A percentile compares a stretch with the other conserved stretches of the same genome.
phyloP scores from a whole-genome alignment of 2,113 vertebrate genomes.

The Callionymus lyra region DNA sequence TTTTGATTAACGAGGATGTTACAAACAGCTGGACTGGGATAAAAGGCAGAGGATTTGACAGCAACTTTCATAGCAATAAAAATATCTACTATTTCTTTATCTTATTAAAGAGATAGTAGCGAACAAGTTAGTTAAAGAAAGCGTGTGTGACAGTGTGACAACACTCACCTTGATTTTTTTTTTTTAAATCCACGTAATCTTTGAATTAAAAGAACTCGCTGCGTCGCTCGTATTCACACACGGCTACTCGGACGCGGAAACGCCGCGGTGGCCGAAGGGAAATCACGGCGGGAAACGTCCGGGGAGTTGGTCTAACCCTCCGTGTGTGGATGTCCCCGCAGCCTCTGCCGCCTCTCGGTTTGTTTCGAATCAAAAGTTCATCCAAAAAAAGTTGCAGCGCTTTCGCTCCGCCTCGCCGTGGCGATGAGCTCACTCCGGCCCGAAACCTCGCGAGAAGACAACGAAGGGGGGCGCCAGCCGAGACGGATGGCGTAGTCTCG shows the following conservation, averaged over 20 bases:
- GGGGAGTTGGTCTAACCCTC: neutral
- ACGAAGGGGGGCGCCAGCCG: no score
- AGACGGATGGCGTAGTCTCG: slow-evolving; percentile 16
- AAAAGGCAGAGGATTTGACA: no score
- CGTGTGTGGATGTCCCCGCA: slow-evolving; percentile 12
- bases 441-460: slow-evolving; percentile 48
- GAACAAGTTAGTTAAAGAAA: no score
- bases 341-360: slow-evolving; percentile 30
- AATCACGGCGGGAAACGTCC: neutral
- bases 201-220: slow-evolving; percentile 5
- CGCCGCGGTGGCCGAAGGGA: no score
- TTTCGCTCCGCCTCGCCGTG: slow-evolving; percentile 53
- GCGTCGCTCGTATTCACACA: slow-evolving; percentile 1
- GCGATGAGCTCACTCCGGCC: slow-evolving; percentile 46
- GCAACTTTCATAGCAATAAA: no score
- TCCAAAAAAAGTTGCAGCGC: slow-evolving; percentile 62
- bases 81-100: no score
- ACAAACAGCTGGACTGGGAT: no score
- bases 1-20: no score
- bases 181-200: slow-evolving; percentile 24
- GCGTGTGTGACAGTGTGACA: neutral
- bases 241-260: no score
- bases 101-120: no score
- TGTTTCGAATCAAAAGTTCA: slow-evolving; percentile 68
- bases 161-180: slow-evolving; percentile 45